Percentiles rank a stretch among this genome's conserved stretches.
These are phyloP conservation scores for Phymorhynchus buccinoides DNA, from an alignment of 1,140 invertebrate genomes.

Conservation along the genomic window DNA sequence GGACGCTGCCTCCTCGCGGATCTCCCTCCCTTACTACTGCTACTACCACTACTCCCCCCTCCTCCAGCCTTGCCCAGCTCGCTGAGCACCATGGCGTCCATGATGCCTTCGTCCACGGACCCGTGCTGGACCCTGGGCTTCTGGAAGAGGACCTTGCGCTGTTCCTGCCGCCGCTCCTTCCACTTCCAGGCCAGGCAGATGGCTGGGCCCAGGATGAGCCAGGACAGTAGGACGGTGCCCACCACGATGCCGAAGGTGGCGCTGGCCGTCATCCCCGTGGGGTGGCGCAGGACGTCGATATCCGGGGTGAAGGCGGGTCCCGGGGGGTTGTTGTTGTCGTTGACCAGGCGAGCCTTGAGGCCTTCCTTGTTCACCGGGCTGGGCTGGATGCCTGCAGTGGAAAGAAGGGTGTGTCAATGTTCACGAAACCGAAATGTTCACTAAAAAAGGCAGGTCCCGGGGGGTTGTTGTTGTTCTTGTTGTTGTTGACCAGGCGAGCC, in stretches of 20 bases:
- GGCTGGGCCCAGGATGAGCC: constrained; percentile 60
- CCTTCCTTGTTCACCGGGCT: neutral
- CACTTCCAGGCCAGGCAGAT: constrained; percentile 62
- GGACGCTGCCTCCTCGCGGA: neutral
- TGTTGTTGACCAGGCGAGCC: neutral
- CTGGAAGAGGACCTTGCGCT: constrained; percentile 43
- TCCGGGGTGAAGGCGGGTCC: neutral
- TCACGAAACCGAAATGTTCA: too few species aligned
- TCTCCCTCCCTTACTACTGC: neutral
- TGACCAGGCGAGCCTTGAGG: neutral
- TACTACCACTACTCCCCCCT: neutral
- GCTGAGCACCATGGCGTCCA: constrained; percentile 62
- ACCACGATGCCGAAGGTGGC: constrained; percentile 59
- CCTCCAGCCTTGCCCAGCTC: constrained; percentile 52
- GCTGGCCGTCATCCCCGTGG: constrained; percentile 36
- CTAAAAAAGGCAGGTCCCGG: neutral
- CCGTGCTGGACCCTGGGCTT: constrained; percentile 37
- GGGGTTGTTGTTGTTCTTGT: too few species aligned
- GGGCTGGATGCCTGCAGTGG: neutral
- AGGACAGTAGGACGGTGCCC: constrained; percentile 56
- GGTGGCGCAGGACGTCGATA: neutral
- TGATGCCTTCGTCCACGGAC: constrained; percentile 54
- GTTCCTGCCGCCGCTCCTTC: constrained; percentile 48
- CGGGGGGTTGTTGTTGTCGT: neutral
- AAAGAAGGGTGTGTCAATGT: neutral